Evolutionary conservation across 2,888 invertebrate species (phyloP).

Genomic region (Pyrgus malvae): DNA sequence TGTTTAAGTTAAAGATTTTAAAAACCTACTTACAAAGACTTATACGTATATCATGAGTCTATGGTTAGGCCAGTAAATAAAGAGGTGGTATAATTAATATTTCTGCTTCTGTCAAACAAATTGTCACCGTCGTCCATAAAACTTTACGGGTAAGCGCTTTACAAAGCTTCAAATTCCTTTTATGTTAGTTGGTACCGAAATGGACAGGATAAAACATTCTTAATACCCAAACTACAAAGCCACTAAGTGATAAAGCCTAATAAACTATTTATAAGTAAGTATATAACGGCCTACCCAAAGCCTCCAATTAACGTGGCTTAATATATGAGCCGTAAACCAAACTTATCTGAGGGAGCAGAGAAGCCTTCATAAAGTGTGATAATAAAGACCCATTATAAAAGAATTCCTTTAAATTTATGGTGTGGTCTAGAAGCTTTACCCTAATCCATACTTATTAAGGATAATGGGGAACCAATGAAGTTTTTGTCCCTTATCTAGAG

Average conservation of each 20-base stretch:
- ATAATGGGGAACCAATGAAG: conserved; percentile 77
- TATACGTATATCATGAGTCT: too few relatives aligned
- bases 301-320: conserved; percentile 58
- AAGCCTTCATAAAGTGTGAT: conserved; percentile 60
- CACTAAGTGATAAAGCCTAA: conserved; percentile 33
- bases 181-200: too few relatives aligned
- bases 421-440: conserved; percentile 59
- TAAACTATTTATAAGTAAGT: conserved; percentile 44
- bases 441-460: conserved; percentile 80
- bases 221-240: conserved; percentile 5
- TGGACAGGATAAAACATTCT: background rate
- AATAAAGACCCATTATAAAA: conserved; percentile 70
- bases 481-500: conserved; percentile 71
- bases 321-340: conserved; percentile 67
- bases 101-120: too few relatives aligned
- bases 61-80: too few relatives aligned
- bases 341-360: conserved; percentile 63
- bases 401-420: conserved; percentile 69
- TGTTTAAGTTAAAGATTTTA: too few relatives aligned
- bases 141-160: too few relatives aligned
- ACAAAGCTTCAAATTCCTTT: too few relatives aligned
- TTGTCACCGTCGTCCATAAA: too few relatives aligned
- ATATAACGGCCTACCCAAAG: conserved; percentile 27
- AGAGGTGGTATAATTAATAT: too few relatives aligned
- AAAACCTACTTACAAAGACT: too few relatives aligned